Percentiles rank a stretch among this genome's conserved stretches.
Conservation (phyloP, 2,888 invertebrate species). For the Rotaria macrura region DNA sequence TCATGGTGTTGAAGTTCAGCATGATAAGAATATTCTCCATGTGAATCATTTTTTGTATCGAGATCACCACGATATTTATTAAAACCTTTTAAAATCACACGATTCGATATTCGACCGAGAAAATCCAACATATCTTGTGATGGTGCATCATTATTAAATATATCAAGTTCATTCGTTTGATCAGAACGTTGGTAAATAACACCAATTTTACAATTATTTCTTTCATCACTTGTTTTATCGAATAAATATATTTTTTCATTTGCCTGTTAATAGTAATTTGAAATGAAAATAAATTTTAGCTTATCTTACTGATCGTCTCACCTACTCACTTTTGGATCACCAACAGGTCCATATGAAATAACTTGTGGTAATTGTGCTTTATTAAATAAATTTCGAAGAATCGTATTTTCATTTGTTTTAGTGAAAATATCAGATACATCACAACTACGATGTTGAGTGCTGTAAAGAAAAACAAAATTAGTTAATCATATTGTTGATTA, state of each 20-base stretch:
- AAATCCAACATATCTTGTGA: neutral
- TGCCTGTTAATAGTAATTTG: neutral
- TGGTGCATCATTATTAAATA: neutral
- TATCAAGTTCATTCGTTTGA: neutral
- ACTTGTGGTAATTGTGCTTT: neutral
- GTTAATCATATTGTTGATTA: neutral
- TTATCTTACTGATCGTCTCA: neutral
- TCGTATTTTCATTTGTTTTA: neutral
- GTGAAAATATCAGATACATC: neutral
- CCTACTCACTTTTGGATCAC: slow-evolving; percentile 6
- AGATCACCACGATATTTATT: neutral
- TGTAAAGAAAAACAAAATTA: neutral
- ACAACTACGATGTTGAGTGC: neutral
- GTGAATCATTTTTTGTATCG: neutral
- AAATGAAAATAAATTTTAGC: neutral
- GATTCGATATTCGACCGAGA: neutral
- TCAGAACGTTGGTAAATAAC: neutral
- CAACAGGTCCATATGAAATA: neutral
- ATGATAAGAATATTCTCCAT: neutral
- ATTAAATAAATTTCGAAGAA: neutral
- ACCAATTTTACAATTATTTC: neutral
- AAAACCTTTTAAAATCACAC: neutral
- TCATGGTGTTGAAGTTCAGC: neutral
- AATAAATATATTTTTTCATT: neutral
- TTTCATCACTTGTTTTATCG: neutral